Base-by-base conservation (phyloP, 2,888 invertebrate species). In the Psylliodes chrysocephalus region DNA sequence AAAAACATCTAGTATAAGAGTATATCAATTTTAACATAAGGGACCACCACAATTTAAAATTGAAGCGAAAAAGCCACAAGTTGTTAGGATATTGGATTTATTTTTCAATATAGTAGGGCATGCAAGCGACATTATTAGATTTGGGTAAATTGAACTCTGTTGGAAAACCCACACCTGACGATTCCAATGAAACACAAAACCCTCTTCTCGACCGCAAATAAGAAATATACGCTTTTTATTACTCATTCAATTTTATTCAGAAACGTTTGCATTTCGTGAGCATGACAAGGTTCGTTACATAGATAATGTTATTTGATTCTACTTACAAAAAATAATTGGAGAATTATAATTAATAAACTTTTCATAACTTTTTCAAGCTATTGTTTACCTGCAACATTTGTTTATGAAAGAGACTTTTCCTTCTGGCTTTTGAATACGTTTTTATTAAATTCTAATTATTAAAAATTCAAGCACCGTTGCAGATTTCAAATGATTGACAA, bases 21-120 rank as follows among this genome's bases (percentile, higher is more conserved):
- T n/a, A 17, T 33, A 30, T 46, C 47, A 33, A 56, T 15, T 56
- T 52, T 47, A 60, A 59, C 44, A 30, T 51, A 66, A 66, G 60
- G 60, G 53, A 65, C 55, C 19, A 53, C 42, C 46, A 59, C 64
- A 68, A 70, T 70, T 63, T 68, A 63, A 67, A 70, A 70, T 66
- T 70, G 56, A 64, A 69, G 63, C 66, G 67, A 64, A 67, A 69
- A 71, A 70, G 69, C 69, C 70, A 68, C 66, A 70, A 68, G 62
- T 66, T 60, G 64, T 59, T 52, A 44, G 62, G 51, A 68, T 70
- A 71, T 66, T 70, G 65, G 63, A 69, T 68, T 73, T 71, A 70
- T 68, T 70, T 67, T 70, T 67, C 70, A 71, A 71, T 72, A 72
- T 70, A 68, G 63, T 53, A 42, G 65, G 59, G 65, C 57, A 70